Percentiles rank a stretch among this genome's conserved stretches.
These are phyloP conservation scores for Tokudaia muenninki DNA, from an alignment of 2,797 vertebrate genomes.

Conservation along the genomic window DNA sequence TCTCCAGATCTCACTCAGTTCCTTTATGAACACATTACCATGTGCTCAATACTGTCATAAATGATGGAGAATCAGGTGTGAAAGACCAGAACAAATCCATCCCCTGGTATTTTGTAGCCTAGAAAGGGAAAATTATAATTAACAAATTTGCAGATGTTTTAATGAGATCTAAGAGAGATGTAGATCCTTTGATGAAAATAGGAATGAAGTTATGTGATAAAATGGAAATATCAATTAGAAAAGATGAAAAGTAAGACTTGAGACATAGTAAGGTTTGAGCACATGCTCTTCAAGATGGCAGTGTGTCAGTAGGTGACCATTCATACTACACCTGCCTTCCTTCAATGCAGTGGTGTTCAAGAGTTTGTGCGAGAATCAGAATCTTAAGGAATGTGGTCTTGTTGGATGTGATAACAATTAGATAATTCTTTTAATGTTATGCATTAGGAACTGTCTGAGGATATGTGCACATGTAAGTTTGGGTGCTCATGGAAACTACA, in stretches of 20 bases:
- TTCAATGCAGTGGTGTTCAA: background rate
- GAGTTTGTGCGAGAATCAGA: background rate
- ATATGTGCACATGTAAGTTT: background rate
- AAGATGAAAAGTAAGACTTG: background rate
- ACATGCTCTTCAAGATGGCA: background rate
- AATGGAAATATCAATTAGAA: conserved; percentile 34
- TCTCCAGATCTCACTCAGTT: background rate
- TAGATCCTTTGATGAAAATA: background rate
- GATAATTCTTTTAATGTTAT: background rate
- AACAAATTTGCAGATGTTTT: background rate
- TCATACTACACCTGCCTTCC: background rate
- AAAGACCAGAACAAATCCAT: background rate
- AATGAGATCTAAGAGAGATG: background rate
- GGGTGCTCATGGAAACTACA: background rate
- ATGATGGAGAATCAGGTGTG: background rate
- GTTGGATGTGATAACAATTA: background rate
- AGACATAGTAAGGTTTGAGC: background rate
- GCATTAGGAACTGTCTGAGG: background rate
- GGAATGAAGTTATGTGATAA: background rate
- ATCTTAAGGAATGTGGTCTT: background rate
- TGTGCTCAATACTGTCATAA: background rate
- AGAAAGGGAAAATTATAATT: background rate
- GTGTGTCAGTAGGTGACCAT: background rate
- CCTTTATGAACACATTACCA: background rate
- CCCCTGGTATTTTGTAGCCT: background rate